Percentiles rank a stretch among this genome's conserved stretches.
Conservation (phyloP, 2,888 invertebrate species). For the Ennomos quercinarius region DNA sequence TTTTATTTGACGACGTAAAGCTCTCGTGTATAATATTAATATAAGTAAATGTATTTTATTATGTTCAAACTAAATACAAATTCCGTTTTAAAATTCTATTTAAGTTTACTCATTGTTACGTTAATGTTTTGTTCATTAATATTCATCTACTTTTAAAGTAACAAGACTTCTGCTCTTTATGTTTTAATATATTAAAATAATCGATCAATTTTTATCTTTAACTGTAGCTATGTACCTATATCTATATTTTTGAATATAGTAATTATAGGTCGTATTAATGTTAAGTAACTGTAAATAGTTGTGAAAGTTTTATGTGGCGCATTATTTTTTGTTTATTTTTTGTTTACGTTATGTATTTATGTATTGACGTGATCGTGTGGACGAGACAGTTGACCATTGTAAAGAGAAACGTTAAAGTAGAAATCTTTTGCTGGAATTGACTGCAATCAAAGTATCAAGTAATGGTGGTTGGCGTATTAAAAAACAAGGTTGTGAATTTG, state of each 20-base stretch:
- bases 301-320: constrained; percentile 83
- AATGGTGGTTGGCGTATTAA: constrained; percentile 34
- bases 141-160: constrained; percentile 51
- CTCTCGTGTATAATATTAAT: constrained; percentile 3
- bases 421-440: constrained; percentile 37
- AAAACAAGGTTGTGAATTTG: constrained; percentile 43
- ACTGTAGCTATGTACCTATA: constrained; percentile 81
- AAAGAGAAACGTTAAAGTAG: constrained; percentile 42
- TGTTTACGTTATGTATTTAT: constrained; percentile 81
- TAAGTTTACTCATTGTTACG: constrained; percentile 54
- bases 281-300: constrained; percentile 81
- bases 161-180: constrained; percentile 72
- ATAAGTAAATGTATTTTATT: constrained; percentile 18
- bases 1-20: constrained; percentile 11
- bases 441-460: constrained; percentile 35
- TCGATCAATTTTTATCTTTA: constrained; percentile 74
- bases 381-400: constrained; percentile 57
- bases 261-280: constrained; percentile 74
- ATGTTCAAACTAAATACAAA: constrained; percentile 22
- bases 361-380: constrained; percentile 70
- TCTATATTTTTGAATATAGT: constrained; percentile 82
- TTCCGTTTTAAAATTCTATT: constrained; percentile 39
- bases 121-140: constrained; percentile 46
- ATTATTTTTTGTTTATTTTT: constrained; percentile 70
- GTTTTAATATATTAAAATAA: constrained; percentile 60